Evolutionary conservation across 2,888 invertebrate species (phyloP).

Genomic region (Gymnosoma rotundatum): DNA sequence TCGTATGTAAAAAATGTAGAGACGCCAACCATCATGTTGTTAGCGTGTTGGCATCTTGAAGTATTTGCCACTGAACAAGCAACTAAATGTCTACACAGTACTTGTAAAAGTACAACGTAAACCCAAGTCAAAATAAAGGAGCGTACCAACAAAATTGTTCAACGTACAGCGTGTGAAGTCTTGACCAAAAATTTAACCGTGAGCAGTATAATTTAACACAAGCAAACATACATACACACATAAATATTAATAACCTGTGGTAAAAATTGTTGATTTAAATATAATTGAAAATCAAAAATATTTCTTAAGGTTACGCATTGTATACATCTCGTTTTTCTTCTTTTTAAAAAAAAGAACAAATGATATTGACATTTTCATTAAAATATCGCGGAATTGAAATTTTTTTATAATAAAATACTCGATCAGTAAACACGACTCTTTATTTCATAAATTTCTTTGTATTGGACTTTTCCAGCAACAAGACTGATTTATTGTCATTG

Average conservation of each 20-base stretch:
- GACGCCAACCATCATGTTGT: slow-evolving; percentile 70
- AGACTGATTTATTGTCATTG: too few species aligned
- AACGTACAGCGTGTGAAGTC: slow-evolving; percentile 66
- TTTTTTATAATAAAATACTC: background rate
- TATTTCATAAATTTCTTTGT: too few species aligned
- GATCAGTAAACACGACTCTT: too few species aligned
- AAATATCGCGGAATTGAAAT: slow-evolving; percentile 53
- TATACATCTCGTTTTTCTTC: slow-evolving; percentile 5
- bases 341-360: slow-evolving; percentile 24
- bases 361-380: slow-evolving; percentile 55
- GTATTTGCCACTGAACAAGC: slow-evolving; percentile 69
- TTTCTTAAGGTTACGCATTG: slow-evolving; percentile 37
- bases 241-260: slow-evolving; percentile 40
- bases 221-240: background rate
- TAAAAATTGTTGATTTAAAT: slow-evolving; percentile 65
- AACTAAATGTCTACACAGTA: slow-evolving; percentile 24
- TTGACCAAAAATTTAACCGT: slow-evolving; percentile 57
- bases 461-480: too few species aligned
- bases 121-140: slow-evolving; percentile 26
- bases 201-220: slow-evolving; percentile 17
- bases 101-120: slow-evolving; percentile 1
- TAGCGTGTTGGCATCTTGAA: slow-evolving; percentile 71
- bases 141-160: slow-evolving; percentile 24
- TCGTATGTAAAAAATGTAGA: slow-evolving; percentile 52
- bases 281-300: slow-evolving; percentile 66